Percentiles rank a stretch among this genome's conserved stretches.
These are phyloP conservation scores for Callyntrura sp. DNA, from an alignment of 2,888 invertebrate genomes.

Conservation along the genomic window DNA sequence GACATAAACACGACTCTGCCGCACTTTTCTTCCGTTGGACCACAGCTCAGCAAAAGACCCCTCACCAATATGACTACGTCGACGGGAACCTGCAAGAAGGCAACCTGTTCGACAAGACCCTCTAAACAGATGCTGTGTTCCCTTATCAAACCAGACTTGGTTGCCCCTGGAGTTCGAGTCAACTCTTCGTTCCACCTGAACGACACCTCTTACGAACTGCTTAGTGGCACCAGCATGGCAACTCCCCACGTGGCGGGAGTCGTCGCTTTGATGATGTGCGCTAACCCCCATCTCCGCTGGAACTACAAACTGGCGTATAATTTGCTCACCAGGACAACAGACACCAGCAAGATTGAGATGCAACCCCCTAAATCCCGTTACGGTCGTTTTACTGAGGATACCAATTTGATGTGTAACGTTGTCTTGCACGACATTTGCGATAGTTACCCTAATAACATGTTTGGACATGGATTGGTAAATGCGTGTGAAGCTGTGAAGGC, in stretches of 20 bases:
- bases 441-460: not conserved
- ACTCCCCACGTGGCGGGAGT: not conserved
- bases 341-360: not conserved
- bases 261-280: not conserved
- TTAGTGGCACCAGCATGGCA: not conserved
- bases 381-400: not conserved
- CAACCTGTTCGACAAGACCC: too few species aligned
- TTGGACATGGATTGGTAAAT: not conserved
- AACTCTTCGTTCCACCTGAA: not conserved
- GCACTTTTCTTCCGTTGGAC: not conserved
- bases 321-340: not conserved
- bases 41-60: not conserved
- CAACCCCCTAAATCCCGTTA: not conserved
- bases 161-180: not conserved
- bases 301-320: not conserved
- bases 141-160: not conserved
- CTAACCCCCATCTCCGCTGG: not conserved
- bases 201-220: not conserved
- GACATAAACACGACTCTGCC: not conserved
- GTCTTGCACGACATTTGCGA: not conserved
- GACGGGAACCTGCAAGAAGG: not conserved
- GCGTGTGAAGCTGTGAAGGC: conserved; percentile 15
- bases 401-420: not conserved
- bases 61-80: not conserved
- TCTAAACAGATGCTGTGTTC: not conserved